Conservation (phyloP, 2,113 vertebrate species). For the Ailuropoda melanoleuca region DNA sequence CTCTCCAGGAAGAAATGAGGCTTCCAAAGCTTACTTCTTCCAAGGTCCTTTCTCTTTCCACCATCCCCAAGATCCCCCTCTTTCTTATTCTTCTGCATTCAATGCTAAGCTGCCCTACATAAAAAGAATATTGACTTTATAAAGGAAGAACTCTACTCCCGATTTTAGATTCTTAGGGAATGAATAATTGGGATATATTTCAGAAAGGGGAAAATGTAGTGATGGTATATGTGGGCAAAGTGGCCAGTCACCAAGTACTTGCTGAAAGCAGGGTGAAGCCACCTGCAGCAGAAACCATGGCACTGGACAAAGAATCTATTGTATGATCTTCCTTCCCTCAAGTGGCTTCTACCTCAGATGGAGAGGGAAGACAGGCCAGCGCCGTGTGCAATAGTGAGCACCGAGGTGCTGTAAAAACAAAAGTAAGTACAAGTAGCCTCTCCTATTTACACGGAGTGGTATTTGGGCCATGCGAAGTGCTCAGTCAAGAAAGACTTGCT, state of each 20-base stretch:
- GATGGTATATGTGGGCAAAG: background rate
- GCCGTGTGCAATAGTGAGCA: background rate
- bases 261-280: background rate
- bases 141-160: background rate
- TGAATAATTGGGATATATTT: slow-evolving; percentile 30
- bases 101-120: background rate
- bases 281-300: background rate
- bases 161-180: slow-evolving; percentile 3
- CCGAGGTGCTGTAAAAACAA: background rate
- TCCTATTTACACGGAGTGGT: background rate
- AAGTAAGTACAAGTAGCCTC: background rate
- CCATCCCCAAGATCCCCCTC: background rate
- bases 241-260: background rate
- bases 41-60: background rate
- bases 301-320: background rate
- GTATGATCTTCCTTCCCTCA: background rate
- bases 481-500: background rate
- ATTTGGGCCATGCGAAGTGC: background rate
- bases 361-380: background rate
- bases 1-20: background rate
- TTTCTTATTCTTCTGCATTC: background rate
- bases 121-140: slow-evolving; percentile 34
- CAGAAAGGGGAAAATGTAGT: background rate
- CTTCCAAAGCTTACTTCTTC: background rate
- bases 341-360: background rate